Percentiles rank a stretch among this genome's conserved stretches.
Evolutionary conservation across 1,140 invertebrate species (phyloP).

Genomic region (Grapholita molesta): DNA sequence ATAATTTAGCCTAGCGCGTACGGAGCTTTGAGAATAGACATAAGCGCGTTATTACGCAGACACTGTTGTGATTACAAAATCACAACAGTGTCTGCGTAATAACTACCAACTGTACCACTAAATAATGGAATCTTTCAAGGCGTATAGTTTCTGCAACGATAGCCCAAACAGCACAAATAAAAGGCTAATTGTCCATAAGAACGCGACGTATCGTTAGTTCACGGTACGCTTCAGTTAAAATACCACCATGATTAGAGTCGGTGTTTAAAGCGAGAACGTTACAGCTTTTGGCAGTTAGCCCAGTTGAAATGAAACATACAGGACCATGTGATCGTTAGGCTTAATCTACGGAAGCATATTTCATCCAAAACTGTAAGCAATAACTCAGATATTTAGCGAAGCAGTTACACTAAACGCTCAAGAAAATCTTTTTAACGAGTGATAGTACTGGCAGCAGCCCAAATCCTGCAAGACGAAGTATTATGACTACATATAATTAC

Average conservation of each 20-base stretch:
- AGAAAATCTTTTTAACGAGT: not conserved
- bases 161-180: no score
- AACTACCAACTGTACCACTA: no score
- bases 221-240: not conserved
- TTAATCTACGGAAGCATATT: conserved; percentile 18
- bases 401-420: not conserved
- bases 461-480: not conserved
- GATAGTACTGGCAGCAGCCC: conserved; percentile 3
- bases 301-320: conserved; percentile 18
- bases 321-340: conserved; percentile 21
- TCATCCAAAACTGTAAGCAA: conserved; percentile 22
- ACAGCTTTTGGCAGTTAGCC: conserved; percentile 23
- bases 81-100: no score
- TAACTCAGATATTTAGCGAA: conserved; percentile 20
- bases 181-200: no score
- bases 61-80: no score
- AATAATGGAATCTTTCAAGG: no score
- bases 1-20: no score
- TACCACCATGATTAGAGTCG: not conserved
- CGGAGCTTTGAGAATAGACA: no score
- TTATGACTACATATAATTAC: conserved; percentile 24
- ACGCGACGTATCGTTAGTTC: not conserved
- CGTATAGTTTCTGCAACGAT: no score
- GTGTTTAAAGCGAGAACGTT: not conserved
- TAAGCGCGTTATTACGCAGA: no score